Evolutionary conservation across 53 echinoderm and acorn worm genomes (phyloP), one percentile per base, ranked within the genome.

Genomic region (Henricia sp.): DNA sequence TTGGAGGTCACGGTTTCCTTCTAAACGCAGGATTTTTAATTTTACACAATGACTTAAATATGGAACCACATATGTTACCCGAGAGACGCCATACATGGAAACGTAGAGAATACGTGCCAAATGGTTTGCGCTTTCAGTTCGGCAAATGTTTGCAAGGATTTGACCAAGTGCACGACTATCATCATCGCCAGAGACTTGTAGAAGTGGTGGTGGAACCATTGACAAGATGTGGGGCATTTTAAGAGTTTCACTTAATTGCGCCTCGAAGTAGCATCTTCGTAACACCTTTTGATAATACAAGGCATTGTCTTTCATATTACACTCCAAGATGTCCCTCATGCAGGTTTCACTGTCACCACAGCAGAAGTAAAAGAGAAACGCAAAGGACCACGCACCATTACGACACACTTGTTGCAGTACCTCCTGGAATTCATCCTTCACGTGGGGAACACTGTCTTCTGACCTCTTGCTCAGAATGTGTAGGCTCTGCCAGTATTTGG

Each of bases 271-370:
- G 14, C 74, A 74, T 25, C 38, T 28, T 10, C 38, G 14, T 12
- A 8, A 35, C 37, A 74, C 24, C 27, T 0, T 13, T n/a, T n/a
- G n/a, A n/a, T n/a, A n/a, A n/a, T n/a, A n/a, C 12, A 16, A 25
- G 0, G 5, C 27, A 25, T 1, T 52, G 24, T 54, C 58, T 28
- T 58, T 30, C 16, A 65, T 16, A 4, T 65, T 35, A n/a, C 37
- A 11, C 24, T 38, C 3, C 26, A 74, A n/a, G 16, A 74, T 74
- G 1, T 6, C 6, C 3, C 32, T 38, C 23, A 57, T 56, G 37
- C 74, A 74, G 26, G 39, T 41, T 28, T 57, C 57, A 38, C 24
- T 74, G 74, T 56, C 74, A 21, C 74, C 74, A 56, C 74, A 74
- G 17, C 74, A 56, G 55, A 74, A 74, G 24, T 41, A 41, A 23